Base-by-base conservation (phyloP, 2,113 vertebrate species). In the Alouatta palliata region DNA sequence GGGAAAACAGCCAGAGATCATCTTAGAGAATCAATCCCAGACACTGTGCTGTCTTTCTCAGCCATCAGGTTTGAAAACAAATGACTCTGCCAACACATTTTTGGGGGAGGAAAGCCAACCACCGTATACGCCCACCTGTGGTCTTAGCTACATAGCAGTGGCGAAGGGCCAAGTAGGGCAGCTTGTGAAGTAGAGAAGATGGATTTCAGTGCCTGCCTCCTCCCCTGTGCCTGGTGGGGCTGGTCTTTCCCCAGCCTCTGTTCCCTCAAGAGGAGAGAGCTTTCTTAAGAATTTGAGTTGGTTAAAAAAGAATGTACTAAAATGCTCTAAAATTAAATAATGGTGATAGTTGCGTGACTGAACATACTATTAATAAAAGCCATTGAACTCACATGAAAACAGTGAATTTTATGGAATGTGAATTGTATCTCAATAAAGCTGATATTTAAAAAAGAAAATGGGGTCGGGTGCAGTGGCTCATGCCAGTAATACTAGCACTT, bases 201-300 rank as follows among this genome's bases (percentile, higher is more conserved):
- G 37, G 79, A 35, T 54, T 49, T 64, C 21, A 17, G 5, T 27
- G 4, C 9, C 37, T 6, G 27, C 47, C 12, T 84, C 5, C 32
- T 87, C 16, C 56, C 8, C 13, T 4, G 83, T 4, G 0, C 32
- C n/a, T 64, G 32, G 6, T 32, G 19, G 37, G 11, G 32, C 54
- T 77, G 13, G 21, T 61, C 9, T 84, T 80, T 64, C 58, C 12
- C 27, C 56, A 25, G 8, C 56, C 20, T 21, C 56, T 9, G 56
- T 21, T 8, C 56, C 56, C 56, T 87, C 43, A 45, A 16, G 6
- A 87, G 32, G 32, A 68, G 12, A 79, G 54, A 76, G 30, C 82
- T 95, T 90, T 90, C 73, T 73, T 77, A 91, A 52, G 81, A 91
- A 95, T 86, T 75, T 77, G 45, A 81, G 23, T 43, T 85, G 30